Evolutionary conservation across 2,113 vertebrate species (phyloP).

Genomic region (Alligator sinensis): DNA sequence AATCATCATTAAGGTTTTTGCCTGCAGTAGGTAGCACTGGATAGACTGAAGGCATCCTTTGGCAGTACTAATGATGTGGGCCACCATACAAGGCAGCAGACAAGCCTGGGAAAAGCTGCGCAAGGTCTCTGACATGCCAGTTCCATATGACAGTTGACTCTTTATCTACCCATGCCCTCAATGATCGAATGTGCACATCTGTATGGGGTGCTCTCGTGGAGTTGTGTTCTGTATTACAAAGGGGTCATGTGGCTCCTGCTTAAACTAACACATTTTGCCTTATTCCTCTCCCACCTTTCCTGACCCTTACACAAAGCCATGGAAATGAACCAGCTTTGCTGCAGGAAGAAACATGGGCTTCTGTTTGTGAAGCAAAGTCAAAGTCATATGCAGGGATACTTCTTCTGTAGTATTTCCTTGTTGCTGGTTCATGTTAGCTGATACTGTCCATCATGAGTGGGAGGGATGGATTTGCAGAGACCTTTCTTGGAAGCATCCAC

Average conservation of each 20-base stretch:
- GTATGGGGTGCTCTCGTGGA: neutral
- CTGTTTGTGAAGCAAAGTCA: neutral
- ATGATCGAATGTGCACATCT: neutral
- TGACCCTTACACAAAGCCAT: no score
- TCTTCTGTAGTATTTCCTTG: neutral
- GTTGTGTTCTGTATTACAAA: neutral
- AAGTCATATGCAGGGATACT: neutral
- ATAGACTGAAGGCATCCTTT: neutral
- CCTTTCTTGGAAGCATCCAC: neutral
- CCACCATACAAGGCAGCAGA: neutral
- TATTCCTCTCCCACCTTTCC: no score
- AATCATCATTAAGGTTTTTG: neutral
- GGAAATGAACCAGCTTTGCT: neutral
- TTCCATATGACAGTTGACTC: neutral
- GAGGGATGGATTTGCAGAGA: neutral
- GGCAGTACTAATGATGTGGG: neutral
- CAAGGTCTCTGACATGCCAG: neutral
- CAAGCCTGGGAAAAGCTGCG: neutral
- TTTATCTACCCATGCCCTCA: neutral
- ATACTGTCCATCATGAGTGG: neutral
- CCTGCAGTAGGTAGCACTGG: neutral
- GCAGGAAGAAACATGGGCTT: neutral
- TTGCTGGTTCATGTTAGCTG: neutral
- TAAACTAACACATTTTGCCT: neutral
- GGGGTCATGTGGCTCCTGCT: neutral